Evolutionary conservation across 2,888 invertebrate species (phyloP).

Genomic region (Cephus pygmeus): DNA sequence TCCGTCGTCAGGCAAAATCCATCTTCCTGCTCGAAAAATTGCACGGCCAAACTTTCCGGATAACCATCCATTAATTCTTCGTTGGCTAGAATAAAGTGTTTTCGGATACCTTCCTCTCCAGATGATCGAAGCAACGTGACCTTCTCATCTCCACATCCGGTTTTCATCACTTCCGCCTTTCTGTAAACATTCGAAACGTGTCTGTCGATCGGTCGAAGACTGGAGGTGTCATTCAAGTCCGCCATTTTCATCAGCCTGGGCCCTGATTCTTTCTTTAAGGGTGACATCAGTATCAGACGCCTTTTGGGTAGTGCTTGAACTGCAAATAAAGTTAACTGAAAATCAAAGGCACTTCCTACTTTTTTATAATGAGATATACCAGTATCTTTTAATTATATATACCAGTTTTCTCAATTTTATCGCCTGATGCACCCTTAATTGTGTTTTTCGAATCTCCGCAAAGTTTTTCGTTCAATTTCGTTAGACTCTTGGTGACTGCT

Average conservation of each 20-base stretch:
- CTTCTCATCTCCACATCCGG: constrained; percentile 49
- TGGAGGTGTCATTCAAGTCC: constrained; percentile 33
- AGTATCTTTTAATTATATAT: constrained; percentile 16
- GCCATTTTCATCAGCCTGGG: constrained; percentile 35
- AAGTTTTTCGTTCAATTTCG: constrained; percentile 32
- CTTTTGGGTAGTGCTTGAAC: constrained; percentile 41
- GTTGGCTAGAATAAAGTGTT: constrained; percentile 19
- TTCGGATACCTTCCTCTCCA: constrained; percentile 39
- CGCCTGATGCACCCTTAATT: constrained; percentile 52
- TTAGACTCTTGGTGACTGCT: constrained; percentile 41
- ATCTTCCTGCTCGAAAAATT: constrained; percentile 37
- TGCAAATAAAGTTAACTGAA: constrained; percentile 19
- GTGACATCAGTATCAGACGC: constrained; percentile 51
- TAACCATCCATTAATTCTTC: constrained; percentile 17
- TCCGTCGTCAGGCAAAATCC: neutral
- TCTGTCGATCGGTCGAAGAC: constrained; percentile 28
- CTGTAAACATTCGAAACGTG: constrained; percentile 33
- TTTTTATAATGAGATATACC: neutral
- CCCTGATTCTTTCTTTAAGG: constrained; percentile 44
- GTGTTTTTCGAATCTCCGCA: constrained; percentile 44
- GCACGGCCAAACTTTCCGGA: constrained; percentile 41
- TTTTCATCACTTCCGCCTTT: constrained; percentile 36
- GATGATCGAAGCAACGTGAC: constrained; percentile 41
- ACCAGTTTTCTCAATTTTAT: constrained; percentile 47
- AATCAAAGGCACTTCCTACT: neutral